Base-by-base conservation (phyloP, 2,888 invertebrate species). In the Caenorhabditis virilis region DNA sequence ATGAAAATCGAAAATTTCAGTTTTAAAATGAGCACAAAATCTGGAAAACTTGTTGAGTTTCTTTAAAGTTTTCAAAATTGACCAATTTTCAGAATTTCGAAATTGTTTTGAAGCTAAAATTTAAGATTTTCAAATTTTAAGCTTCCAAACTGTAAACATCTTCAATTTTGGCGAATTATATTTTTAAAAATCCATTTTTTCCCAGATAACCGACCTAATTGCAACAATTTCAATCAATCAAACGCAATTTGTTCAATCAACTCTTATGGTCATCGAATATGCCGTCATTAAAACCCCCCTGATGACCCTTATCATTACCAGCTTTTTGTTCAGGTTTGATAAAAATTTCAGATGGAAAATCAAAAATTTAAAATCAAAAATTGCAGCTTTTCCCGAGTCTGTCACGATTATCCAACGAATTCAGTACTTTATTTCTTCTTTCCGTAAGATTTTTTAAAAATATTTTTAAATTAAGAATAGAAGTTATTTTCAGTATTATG, bases 401-500 rank as follows among this genome's bases (percentile, higher is more conserved):
- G 89, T 78, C 87, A 90, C 69, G 89, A 89, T 76, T 90, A 92
- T 84, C 89, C 90, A 25, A 85, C 90, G 5, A 87, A 91, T 72
- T 90, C 91, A 79, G 89, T 92, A 76, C 89, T 93, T 82, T 91
- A 91, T 81, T 87, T 95, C 13, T 89, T 90, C 75, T 94, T 93
- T 86, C 93, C 93, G 93, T 93, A 88, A 89, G 92, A 89, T 23
- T 39, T 45, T 23, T 18, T 20, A 36, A 15, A 11, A 36, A 49
- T 33, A 26, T 23, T 41, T 36, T 11, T 9, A 56, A 25, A 5
- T 46, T 33, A 45, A 43, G 27, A 36, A 39, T 41, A 54, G 25
- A 11, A 15, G 15, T 13, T 25, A 22, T 16, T 79, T 84, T 53
- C 81, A 85, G 85, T 35, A 65, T 83, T 30, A 74, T 83, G 15